Conservation (phyloP, 2,113 vertebrate genomes). For the Gavialis gangeticus region DNA sequence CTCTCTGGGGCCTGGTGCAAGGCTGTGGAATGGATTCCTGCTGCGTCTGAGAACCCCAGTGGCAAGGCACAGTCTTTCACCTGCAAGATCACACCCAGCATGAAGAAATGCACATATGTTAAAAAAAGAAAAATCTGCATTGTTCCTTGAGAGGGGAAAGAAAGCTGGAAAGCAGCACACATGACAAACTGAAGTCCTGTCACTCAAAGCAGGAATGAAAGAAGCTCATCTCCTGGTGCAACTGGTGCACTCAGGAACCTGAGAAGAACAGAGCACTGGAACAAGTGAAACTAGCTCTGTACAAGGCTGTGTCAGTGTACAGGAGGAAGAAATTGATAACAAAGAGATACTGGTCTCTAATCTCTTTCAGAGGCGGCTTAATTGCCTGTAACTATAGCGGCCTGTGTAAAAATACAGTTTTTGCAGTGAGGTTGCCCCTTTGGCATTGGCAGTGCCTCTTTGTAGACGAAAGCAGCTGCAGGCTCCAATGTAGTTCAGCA, state of each 20-base stretch:
- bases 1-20: no score
- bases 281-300: neutral
- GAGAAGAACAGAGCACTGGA: neutral
- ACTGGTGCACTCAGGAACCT: neutral
- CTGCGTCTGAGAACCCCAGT: neutral
- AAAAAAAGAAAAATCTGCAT: neutral
- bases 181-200: neutral
- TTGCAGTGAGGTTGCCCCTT: neutral
- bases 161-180: neutral
- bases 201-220: rapidly evolving
- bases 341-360: neutral
- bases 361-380: neutral
- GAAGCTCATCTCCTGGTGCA: neutral
- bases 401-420: neutral
- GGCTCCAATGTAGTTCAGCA: neutral
- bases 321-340: neutral
- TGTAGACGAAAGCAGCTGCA: slow-evolving; percentile 26
- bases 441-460: neutral
- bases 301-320: neutral
- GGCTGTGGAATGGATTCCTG: neutral
- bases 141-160: neutral
- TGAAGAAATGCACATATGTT: neutral
- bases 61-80: neutral
- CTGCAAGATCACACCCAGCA: neutral
- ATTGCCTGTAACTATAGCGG: rapidly evolving